These are phyloP conservation scores for Phania funesta DNA, from an alignment of 2,888 invertebrate species.

Conservation along the genomic window DNA sequence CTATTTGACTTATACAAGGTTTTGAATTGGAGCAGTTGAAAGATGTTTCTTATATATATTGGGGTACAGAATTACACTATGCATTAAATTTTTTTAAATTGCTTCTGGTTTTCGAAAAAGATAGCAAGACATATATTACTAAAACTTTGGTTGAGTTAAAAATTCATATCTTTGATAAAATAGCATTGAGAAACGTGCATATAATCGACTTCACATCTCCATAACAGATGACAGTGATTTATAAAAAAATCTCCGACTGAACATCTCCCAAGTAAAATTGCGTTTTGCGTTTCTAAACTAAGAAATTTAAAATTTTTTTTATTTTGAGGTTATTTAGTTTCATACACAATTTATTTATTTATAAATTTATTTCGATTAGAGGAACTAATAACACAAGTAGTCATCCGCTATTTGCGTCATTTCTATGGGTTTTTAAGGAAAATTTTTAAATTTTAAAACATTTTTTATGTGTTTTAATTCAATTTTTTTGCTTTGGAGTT, in stretches of 20 bases:
- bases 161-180: too few relatives aligned
- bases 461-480: slow-evolving; percentile 35
- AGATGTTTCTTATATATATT: too few relatives aligned
- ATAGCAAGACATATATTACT: too few relatives aligned
- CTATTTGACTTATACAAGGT: too few relatives aligned
- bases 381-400: slow-evolving; percentile 24
- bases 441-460: slow-evolving; percentile 1
- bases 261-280: not conserved
- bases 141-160: too few relatives aligned
- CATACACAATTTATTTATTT: slow-evolving; percentile 44
- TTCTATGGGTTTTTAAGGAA: slow-evolving; percentile 43
- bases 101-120: slow-evolving; percentile 17
- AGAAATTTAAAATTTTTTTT: not conserved
- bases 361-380: slow-evolving; percentile 27
- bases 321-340: not conserved
- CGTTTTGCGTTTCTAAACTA: not conserved
- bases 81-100: too few relatives aligned
- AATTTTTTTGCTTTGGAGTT: not conserved
- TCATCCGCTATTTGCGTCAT: slow-evolving; percentile 46
- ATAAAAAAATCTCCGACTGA: slow-evolving; percentile 9
- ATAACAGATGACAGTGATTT: slow-evolving; percentile 40
- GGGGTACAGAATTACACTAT: too few relatives aligned
- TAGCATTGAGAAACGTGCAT: too few relatives aligned
- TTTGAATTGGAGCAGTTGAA: too few relatives aligned
- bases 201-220: slow-evolving; percentile 3